Evolutionary conservation across 2,888 invertebrate genomes (phyloP).

Genomic region (Ceriagrion tenellum): DNA sequence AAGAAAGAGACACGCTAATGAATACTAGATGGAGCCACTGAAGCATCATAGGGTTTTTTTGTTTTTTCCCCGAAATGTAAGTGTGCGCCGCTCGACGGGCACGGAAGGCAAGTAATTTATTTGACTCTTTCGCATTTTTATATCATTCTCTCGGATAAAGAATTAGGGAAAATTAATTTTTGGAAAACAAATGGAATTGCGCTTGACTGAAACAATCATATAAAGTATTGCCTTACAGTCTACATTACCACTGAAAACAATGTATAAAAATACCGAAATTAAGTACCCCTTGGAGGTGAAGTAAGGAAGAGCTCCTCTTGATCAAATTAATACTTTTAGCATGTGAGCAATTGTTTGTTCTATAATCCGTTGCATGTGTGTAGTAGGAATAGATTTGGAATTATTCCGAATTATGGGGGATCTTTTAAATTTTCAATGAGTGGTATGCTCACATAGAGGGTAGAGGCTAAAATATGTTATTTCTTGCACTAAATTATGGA

Average conservation of each 20-base stretch:
- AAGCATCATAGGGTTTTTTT: constrained; percentile 27
- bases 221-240: not conserved
- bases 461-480: no score
- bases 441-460: no score
- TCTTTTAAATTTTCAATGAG: no score
- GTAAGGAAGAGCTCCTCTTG: no score
- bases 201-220: not conserved
- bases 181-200: constrained; percentile 1
- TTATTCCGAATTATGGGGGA: no score
- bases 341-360: no score
- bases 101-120: constrained; percentile 11
- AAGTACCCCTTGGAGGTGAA: not conserved
- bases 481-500: no score
- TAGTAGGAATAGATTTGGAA: no score
- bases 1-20: constrained; percentile 48
- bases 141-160: not conserved
- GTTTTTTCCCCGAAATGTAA: constrained; percentile 4
- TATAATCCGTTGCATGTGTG: no score
- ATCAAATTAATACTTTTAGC: no score
- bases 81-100: not conserved
- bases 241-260: not conserved
- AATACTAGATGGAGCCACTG: constrained; percentile 45
- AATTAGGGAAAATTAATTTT: constrained; percentile 26
- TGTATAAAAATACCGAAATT: not conserved
- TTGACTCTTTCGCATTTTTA: constrained; percentile 18